These are phyloP conservation scores for Morus bassanus DNA, from an alignment of 2,797 vertebrate species.

Conservation along the genomic window DNA sequence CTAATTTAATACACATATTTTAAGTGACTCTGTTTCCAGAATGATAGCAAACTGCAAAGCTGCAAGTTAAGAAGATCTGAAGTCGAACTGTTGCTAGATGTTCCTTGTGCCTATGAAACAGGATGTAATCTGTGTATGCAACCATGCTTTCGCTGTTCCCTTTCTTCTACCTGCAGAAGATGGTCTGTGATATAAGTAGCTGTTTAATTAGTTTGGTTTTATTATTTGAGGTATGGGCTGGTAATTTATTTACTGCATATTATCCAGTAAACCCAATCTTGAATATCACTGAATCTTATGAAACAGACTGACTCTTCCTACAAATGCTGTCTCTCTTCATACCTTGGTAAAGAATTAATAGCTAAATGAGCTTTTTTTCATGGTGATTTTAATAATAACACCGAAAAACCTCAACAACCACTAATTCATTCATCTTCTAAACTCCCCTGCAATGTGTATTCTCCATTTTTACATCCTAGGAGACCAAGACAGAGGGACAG, in stretches of 20 bases:
- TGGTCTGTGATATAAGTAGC: neutral
- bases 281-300: neutral
- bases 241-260: neutral
- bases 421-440: neutral
- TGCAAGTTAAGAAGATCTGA: neutral
- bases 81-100: accelerated
- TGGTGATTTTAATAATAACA: neutral
- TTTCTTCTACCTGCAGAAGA: neutral
- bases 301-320: neutral
- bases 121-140: neutral
- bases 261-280: neutral
- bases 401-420: neutral
- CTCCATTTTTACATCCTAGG: neutral
- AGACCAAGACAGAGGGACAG: neutral
- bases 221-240: neutral
- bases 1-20: neutral
- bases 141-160: neutral
- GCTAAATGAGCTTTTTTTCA: neutral
- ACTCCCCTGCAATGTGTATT: neutral
- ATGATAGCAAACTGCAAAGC: neutral
- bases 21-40: neutral
- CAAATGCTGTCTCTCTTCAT: neutral
- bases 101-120: neutral
- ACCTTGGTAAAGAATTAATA: neutral
- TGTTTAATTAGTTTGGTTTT: neutral